A percentile compares a stretch with the other conserved stretches of the same genome.
Conservation (phyloP, 2,888 invertebrate genomes). For the Ormyrus labotus region DNA sequence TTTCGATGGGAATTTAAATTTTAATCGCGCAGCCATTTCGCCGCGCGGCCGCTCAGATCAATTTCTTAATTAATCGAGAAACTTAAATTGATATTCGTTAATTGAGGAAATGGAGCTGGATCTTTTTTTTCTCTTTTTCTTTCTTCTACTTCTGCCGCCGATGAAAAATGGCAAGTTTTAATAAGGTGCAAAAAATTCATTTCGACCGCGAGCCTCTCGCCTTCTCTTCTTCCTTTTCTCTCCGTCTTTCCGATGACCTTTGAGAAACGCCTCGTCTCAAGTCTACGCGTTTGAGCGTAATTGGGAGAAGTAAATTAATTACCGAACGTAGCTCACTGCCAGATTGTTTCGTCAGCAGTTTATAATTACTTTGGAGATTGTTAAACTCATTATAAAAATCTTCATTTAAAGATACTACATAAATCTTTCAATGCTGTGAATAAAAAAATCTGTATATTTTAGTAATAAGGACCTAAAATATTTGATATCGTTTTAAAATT, state of each 20-base stretch:
- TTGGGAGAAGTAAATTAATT: too few relatives aligned
- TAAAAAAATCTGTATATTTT: too few relatives aligned
- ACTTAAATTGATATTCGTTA: slow-evolving; percentile 57
- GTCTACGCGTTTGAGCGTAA: neutral
- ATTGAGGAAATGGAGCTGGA: slow-evolving; percentile 38
- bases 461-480: too few relatives aligned
- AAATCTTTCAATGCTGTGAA: too few relatives aligned
- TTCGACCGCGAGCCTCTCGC: neutral
- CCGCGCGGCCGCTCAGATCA: slow-evolving; percentile 33
- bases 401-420: too few relatives aligned
- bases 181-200: slow-evolving; percentile 48
- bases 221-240: neutral
- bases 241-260: neutral
- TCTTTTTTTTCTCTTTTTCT: slow-evolving; percentile 1
- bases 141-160: neutral
- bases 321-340: too few relatives aligned
- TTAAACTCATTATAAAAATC: too few relatives aligned
- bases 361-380: too few relatives aligned
- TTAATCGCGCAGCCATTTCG: slow-evolving; percentile 33
- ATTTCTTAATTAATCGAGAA: slow-evolving; percentile 59
- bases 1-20: slow-evolving; percentile 56
- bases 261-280: neutral
- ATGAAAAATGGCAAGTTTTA: slow-evolving; percentile 42
- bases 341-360: too few relatives aligned
- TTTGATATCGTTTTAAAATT: too few relatives aligned